Percentiles rank a stretch among this genome's conserved stretches.
phyloP scores from a whole-genome alignment of 2,113 vertebrate species.

The Hippocampus barbouri region DNA sequence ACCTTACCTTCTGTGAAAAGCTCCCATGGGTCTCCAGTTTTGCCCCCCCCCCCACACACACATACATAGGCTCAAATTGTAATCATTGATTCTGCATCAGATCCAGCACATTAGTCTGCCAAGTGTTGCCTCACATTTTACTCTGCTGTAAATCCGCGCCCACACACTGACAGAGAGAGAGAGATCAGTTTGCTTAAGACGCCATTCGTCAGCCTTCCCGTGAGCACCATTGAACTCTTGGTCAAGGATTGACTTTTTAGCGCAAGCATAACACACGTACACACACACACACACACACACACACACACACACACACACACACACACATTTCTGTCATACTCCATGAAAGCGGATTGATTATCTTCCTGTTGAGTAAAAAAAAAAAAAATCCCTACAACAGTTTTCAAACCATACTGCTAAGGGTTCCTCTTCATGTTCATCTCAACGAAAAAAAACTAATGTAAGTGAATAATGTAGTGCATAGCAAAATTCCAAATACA shows the following conservation, averaged over 20 bases:
- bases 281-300: slow-evolving; percentile 2
- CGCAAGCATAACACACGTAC: slow-evolving; percentile 1
- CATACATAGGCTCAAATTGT: too few species aligned
- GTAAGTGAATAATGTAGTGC: too few species aligned
- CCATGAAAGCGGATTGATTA: neutral
- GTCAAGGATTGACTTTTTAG: slow-evolving; percentile 50
- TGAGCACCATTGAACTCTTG: slow-evolving; percentile 35
- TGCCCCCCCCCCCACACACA: too few species aligned
- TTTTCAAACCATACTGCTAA: too few species aligned
- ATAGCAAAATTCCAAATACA: too few species aligned
- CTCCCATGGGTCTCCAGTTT: too few species aligned
- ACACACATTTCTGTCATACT: neutral
- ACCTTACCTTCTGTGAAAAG: too few species aligned
- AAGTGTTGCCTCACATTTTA: slow-evolving; percentile 14
- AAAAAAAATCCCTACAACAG: too few species aligned
- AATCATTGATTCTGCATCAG: too few species aligned
- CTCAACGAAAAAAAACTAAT: too few species aligned
- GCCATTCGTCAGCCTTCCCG: slow-evolving; percentile 33
- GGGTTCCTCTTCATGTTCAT: too few species aligned
- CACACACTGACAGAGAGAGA: slow-evolving; percentile 29
- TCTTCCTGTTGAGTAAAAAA: too few species aligned
- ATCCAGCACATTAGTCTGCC: neutral
- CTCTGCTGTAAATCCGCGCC: slow-evolving; percentile 23
- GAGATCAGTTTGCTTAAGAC: slow-evolving; percentile 43
- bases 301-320: neutral